Conservation (phyloP, 2,888 invertebrate genomes). For the Troides helena region DNA sequence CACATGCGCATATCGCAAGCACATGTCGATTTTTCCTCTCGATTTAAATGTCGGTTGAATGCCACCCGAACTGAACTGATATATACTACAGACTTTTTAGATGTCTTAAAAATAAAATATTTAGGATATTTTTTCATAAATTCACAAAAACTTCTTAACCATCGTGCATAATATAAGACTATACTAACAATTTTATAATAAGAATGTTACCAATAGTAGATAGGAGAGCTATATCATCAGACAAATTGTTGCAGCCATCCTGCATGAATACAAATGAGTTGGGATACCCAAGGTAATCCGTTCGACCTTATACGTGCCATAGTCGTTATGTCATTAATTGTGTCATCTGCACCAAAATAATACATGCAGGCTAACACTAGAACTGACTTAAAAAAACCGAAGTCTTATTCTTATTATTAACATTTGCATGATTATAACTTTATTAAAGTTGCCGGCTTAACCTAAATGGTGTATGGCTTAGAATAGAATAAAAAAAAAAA, state of each 20-base stretch:
- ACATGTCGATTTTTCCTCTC: too few relatives aligned
- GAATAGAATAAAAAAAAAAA: too few relatives aligned
- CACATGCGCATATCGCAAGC: too few relatives aligned
- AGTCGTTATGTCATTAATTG: constrained; percentile 42
- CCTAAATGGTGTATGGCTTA: too few relatives aligned
- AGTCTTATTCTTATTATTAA: neutral
- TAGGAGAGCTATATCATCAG: constrained; percentile 41
- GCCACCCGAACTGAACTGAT: too few relatives aligned
- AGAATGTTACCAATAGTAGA: constrained; percentile 33
- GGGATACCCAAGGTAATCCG: constrained; percentile 39
- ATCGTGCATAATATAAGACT: too few relatives aligned
- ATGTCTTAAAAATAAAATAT: too few relatives aligned
- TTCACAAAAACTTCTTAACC: too few relatives aligned
- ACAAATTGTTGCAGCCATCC: constrained; percentile 35
- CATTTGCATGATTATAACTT: neutral
- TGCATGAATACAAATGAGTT: constrained; percentile 56
- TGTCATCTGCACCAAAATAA: constrained; percentile 33
- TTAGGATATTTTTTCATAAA: too few relatives aligned
- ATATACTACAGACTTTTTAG: too few relatives aligned
- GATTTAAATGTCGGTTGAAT: too few relatives aligned
- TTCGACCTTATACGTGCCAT: constrained; percentile 50
- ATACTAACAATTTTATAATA: neutral
- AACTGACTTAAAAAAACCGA: neutral
- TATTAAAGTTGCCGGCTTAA: neutral
- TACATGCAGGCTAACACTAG: constrained; percentile 13